These are phyloP conservation scores for Dione vanillae DNA, from an alignment of 2,888 invertebrate genomes.

Conservation along the genomic window DNA sequence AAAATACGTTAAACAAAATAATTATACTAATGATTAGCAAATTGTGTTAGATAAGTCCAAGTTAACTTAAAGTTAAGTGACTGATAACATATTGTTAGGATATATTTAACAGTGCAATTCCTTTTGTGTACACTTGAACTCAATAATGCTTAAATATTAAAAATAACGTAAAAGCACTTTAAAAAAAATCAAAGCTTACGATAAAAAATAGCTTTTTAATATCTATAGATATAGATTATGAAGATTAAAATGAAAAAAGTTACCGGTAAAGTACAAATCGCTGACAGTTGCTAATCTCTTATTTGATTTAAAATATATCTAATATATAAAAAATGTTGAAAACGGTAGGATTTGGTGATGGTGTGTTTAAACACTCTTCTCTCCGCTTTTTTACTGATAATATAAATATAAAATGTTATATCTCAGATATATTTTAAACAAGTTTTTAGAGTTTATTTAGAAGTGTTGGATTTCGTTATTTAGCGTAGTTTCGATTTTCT, in stretches of 20 bases:
- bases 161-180: slow-evolving; percentile 6
- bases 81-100: not conserved
- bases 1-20: slow-evolving; percentile 26
- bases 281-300: not conserved
- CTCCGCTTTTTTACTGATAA: not conserved
- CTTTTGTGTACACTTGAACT: slow-evolving; percentile 2
- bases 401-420: not conserved
- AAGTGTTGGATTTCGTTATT: not conserved
- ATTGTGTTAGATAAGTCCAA: not conserved
- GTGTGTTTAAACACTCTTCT: not conserved
- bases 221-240: slow-evolving; percentile 5
- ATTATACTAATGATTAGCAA: not conserved
- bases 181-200: not conserved
- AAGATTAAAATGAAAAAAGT: slow-evolving; percentile 2
- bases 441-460: not conserved
- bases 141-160: not conserved
- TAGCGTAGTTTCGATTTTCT: not conserved
- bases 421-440: slow-evolving; percentile 5
- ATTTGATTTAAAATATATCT: not conserved
- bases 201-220: not conserved
- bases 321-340: not conserved
- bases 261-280: slow-evolving; percentile 24
- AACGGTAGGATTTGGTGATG: not conserved
- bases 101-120: not conserved
- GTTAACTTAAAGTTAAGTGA: not conserved